Conservation (phyloP, 2,888 invertebrate genomes). For the Noctua pronuba region DNA sequence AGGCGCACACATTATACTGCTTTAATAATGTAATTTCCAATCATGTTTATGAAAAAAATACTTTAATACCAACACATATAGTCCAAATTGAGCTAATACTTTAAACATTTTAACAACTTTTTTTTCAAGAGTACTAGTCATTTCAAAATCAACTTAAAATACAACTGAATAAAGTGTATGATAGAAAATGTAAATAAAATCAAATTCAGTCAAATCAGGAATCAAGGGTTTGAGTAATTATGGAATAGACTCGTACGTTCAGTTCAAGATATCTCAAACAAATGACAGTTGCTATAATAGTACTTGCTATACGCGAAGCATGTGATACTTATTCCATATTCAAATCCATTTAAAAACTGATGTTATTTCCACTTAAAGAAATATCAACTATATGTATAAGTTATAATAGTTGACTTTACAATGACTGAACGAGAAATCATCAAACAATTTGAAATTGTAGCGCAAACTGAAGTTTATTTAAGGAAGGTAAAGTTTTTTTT, state of each 20-base stretch:
- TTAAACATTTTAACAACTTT: not conserved
- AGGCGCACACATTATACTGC: not conserved
- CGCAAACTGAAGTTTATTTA: not conserved
- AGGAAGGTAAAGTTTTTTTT: not conserved
- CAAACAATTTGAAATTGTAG: not conserved
- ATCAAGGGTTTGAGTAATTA: not conserved
- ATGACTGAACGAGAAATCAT: not conserved
- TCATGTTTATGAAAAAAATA: not conserved
- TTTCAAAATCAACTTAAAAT: not conserved
- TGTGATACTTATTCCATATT: not conserved
- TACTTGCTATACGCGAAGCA: not conserved
- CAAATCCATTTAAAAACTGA: not conserved
- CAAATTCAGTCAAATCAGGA: not conserved
- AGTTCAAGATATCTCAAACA: not conserved
- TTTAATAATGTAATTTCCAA: not conserved
- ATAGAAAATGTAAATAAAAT: not conserved
- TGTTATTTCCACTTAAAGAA: not conserved
- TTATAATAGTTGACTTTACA: not conserved
- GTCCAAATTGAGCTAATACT: not conserved
- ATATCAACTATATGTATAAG: no score
- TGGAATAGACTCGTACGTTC: not conserved
- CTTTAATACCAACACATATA: not conserved
- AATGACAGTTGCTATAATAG: not conserved
- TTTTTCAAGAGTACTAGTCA: not conserved
- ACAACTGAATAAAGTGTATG: rapidly evolving